phyloP scores from a whole-genome alignment of 2,113 vertebrate species.

The Apistogramma diplotaenia region DNA sequence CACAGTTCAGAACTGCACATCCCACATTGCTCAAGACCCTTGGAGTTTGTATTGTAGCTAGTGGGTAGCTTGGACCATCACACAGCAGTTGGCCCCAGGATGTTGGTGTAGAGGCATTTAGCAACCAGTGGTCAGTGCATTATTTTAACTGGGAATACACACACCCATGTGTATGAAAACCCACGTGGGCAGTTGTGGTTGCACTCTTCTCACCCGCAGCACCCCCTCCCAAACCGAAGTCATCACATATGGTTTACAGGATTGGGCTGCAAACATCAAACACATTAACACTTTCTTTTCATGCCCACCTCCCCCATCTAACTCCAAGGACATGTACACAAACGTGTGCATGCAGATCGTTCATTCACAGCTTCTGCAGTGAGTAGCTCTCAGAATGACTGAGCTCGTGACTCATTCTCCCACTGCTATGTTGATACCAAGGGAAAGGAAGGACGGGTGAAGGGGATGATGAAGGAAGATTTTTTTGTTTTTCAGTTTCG shows the following conservation, averaged over 20 bases:
- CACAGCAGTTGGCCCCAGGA: too few species aligned
- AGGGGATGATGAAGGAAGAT: slow-evolving; percentile 4
- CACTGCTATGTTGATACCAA: slow-evolving; percentile 25
- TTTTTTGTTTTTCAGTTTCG: slow-evolving; percentile 18
- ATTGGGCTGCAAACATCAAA: slow-evolving; percentile 30
- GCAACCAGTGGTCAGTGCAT: background rate
- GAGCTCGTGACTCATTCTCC: slow-evolving; percentile 68
- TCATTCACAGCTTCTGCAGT: slow-evolving; percentile 68
- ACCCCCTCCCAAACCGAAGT: background rate
- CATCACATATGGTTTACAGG: slow-evolving; percentile 31
- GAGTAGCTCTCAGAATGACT: slow-evolving; percentile 59
- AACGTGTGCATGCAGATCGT: slow-evolving; percentile 24
- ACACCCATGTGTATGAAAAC: background rate
- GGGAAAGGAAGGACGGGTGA: slow-evolving; percentile 1
- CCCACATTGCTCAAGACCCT: background rate
- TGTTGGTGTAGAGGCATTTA: background rate
- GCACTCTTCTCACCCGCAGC: background rate
- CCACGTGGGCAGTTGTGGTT: background rate
- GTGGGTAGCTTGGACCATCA: too few species aligned
- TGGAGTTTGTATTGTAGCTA: background rate
- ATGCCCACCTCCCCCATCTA: slow-evolving; percentile 2
- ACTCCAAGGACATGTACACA: slow-evolving; percentile 35
- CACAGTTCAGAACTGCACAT: background rate
- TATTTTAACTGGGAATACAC: background rate
- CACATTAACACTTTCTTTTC: slow-evolving; percentile 39